Evolutionary conservation across 2,888 invertebrate genomes (phyloP).

Genomic region (Noctua pronuba): DNA sequence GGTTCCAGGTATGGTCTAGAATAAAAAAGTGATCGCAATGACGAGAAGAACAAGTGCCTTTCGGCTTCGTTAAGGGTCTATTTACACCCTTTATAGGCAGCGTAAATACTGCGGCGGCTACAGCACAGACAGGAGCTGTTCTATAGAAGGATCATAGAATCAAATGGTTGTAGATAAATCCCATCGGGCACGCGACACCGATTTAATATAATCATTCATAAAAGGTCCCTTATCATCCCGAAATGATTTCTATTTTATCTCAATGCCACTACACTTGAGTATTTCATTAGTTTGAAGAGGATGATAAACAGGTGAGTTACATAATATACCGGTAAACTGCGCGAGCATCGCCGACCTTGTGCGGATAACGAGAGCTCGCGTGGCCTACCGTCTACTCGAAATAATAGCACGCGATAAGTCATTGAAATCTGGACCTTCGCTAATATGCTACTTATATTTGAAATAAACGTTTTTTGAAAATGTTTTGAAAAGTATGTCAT

Average conservation of each 20-base stretch:
- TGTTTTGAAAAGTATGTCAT: too few relatives aligned
- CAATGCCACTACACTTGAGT: conserved; percentile 15
- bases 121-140: background rate
- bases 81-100: too few relatives aligned
- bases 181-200: background rate
- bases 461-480: background rate
- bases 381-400: conserved; percentile 26
- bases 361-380: conserved; percentile 21
- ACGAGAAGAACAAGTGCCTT: too few relatives aligned
- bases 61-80: too few relatives aligned
- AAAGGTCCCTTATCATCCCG: background rate
- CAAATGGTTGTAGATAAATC: background rate
- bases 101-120: background rate
- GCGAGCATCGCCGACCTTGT: conserved; percentile 31
- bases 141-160: background rate
- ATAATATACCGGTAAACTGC: conserved; percentile 15
- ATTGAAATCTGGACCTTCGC: conserved; percentile 30
- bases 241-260: conserved; percentile 37
- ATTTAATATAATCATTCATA: conserved; percentile 8
- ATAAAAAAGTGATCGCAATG: too few relatives aligned
- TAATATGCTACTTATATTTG: background rate
- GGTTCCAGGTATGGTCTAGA: too few relatives aligned
- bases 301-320: conserved; percentile 27
- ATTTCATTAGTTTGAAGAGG: conserved; percentile 47
- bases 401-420: conserved; percentile 28